Evolutionary conservation across 2,113 vertebrate species (phyloP), one percentile per base, ranked within the genome.

Genomic region (Lates calcarifer): DNA sequence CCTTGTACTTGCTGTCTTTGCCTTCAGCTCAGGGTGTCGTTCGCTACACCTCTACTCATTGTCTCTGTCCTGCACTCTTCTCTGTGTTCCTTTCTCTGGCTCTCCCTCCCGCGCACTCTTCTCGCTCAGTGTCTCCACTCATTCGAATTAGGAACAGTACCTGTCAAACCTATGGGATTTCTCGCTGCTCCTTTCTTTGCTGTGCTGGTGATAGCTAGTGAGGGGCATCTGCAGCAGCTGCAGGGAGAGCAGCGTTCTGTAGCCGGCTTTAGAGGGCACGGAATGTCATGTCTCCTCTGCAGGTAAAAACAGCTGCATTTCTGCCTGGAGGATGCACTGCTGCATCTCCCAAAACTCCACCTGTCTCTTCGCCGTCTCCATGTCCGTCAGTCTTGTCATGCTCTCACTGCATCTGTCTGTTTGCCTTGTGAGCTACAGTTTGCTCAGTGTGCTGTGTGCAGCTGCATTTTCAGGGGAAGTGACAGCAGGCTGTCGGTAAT

Each of bases 241-340:
- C 90, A 87, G 90, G 91, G 88, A 79, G 90, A 91, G 89, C 89
- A 90, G 91, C 90, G 82, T 90, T 93, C 88, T 91, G 91, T 92
- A 83, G 90, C 92, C 86, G 65, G 92, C 86, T 91, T 84, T 91
- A 93, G 93, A 94, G 92, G 93, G 92, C 92, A 93, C 91, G 93
- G 93, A 92, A 95, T 95, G 94, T 94, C 94, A 94, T 94, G 94
- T 94, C 93, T 94, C 94, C 94, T 94, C 90, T 94, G 94, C 94
- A 95, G 94, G 94, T 94, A 95, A 94, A 43, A 65, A 37, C 89
- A 81, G 90, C 90, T 83, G 83, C 82, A 53, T 83, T 49, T 78
- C 75, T 73, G 82, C 81, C 74, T 29, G n/a, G 20, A 71, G 43
- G 28, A 76, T 88, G 84, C 70, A 62, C 62, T 1, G 24, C 80